These are phyloP conservation scores for Nebria ingens DNA, from an alignment of 1,140 invertebrate species.

Conservation along the genomic window DNA sequence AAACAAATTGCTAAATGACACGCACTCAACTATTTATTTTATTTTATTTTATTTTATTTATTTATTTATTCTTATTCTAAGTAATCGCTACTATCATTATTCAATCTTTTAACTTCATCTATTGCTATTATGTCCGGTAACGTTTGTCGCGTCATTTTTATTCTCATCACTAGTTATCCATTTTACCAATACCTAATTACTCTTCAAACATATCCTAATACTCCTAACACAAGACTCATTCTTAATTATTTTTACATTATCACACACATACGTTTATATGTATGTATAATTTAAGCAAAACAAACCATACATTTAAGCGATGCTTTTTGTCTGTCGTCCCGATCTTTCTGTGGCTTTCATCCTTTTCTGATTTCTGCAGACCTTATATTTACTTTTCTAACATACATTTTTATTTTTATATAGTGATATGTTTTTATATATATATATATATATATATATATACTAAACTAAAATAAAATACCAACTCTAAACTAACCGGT, in stretches of 20 bases:
- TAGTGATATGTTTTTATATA: too few relatives aligned
- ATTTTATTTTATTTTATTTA: neutral
- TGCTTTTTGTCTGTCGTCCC: constrained; percentile 26
- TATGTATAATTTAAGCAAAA: constrained; percentile 14
- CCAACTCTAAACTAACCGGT: neutral
- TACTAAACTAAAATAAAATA: neutral
- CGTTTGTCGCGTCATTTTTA: neutral
- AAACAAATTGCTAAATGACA: neutral
- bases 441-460: too few relatives aligned
- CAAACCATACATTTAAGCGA: too few relatives aligned
- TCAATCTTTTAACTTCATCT: neutral
- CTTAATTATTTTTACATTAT: constrained; percentile 17
- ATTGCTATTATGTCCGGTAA: neutral
- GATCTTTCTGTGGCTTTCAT: constrained; percentile 31
- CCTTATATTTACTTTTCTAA: too few relatives aligned
- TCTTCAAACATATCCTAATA: constrained; percentile 14
- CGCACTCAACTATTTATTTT: constrained; percentile 1
- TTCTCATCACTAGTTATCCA: neutral
- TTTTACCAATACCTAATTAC: too few relatives aligned
- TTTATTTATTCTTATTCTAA: neutral
- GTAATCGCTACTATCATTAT: neutral
- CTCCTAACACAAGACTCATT: constrained; percentile 15
- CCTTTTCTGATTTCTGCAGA: constrained; percentile 16
- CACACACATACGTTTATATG: constrained; percentile 17
- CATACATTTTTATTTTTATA: neutral